Evolutionary conservation across 2,797 vertebrate species (phyloP).

Genomic region (Amblyraja radiata): DNA sequence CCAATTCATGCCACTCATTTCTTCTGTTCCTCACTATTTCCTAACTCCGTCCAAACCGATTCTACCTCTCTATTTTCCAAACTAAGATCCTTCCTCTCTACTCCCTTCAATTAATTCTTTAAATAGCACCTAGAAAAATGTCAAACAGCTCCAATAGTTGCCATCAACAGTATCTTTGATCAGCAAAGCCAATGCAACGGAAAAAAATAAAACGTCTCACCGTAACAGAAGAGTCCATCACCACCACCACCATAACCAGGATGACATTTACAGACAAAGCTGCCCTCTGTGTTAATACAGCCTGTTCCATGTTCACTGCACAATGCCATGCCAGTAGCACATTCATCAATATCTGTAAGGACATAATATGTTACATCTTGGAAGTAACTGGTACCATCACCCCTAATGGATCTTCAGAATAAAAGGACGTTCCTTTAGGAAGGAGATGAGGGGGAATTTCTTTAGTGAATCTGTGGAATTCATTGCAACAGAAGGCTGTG

Average conservation of each 20-base stretch:
- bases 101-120: no score
- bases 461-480: no score
- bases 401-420: not conserved
- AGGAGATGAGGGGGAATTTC: no score
- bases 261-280: conserved; percentile 60
- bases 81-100: no score
- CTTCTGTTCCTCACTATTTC: no score
- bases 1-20: no score
- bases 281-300: conserved; percentile 60
- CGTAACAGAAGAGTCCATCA: conserved; percentile 59
- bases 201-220: conserved; percentile 47
- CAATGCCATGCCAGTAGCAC: conserved; percentile 39
- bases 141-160: not conserved
- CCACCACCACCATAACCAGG: conserved; percentile 59
- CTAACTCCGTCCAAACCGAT: no score
- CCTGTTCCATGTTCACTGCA: conserved; percentile 49
- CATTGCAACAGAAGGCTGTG: no score
- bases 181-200: not conserved
- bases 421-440: no score
- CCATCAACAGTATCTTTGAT: no score
- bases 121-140: not conserved
- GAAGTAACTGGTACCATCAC: not conserved
- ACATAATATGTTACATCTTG: not conserved
- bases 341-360: conserved; percentile 59
- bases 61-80: no score